Conservation (phyloP, 2,797 vertebrate species). For the Lepidocolaptes lacrymiger region DNA sequence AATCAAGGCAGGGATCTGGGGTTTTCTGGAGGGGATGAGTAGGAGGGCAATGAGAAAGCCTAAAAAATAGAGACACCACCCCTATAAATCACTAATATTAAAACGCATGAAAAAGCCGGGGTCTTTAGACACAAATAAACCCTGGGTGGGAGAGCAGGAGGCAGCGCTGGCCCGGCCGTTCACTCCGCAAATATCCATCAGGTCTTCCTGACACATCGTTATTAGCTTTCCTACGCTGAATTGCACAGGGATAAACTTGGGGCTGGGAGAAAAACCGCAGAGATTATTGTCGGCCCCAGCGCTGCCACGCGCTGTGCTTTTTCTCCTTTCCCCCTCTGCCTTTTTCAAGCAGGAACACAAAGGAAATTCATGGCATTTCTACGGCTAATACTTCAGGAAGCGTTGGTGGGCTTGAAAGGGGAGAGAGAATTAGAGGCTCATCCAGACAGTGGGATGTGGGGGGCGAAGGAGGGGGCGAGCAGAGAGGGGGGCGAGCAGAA, state of each 20-base stretch:
- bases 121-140: background rate
- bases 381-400: conserved; percentile 12
- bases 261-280: conserved; percentile 65
- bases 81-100: conserved; percentile 23
- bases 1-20: background rate
- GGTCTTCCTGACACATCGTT: conserved; percentile 58
- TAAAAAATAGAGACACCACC: background rate
- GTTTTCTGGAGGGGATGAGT: background rate
- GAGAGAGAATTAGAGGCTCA: conserved; percentile 56
- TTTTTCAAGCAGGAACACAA: conserved; percentile 28
- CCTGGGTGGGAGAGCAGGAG: conserved; percentile 11
- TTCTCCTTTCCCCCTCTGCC: background rate
- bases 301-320: conserved; percentile 25
- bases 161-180: background rate
- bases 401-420: conserved; percentile 52
- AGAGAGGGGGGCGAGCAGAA: background rate
- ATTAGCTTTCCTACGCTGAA: conserved; percentile 72
- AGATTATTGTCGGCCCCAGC: conserved; percentile 48
- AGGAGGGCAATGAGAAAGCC: background rate
- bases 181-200: conserved; percentile 52
- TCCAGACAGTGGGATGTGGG: conserved; percentile 32
- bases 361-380: conserved; percentile 57
- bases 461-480: background rate
- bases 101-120: background rate
- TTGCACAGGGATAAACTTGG: conserved; percentile 71